Base-by-base conservation (phyloP, 92 coral and sea anemone genomes). In the Phymanthus crucifer region DNA sequence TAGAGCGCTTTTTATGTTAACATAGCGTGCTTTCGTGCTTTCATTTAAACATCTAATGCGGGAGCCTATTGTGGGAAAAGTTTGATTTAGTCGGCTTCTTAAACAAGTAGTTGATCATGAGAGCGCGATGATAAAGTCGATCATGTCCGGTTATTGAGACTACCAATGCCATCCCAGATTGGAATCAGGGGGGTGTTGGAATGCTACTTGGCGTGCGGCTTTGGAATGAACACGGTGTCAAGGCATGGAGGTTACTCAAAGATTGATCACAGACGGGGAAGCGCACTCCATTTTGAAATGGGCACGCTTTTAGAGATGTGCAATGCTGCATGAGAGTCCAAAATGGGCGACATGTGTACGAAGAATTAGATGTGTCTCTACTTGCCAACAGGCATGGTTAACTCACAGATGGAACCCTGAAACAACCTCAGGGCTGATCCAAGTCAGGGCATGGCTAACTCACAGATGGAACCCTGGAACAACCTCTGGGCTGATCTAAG, bases 161-260 rank as follows among this genome's bases (percentile, higher is more conserved):
- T 48, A 16, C 4, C 27, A 54, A n/a, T n/a, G 36, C 4, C 35
- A 61, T 61, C 29, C 32, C 40, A 69, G 43, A 57, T 45, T 54
- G 52, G 19, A 54, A 32, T 38, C 80, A 76, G 80, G 80, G 80
- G 80, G 67, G 29, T 61, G 13, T 11, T n/a, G n/a, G n/a, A n/a
- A 54, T 52, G 19, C 35, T 61, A 27, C 19, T 29, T 24, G 2
- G 10, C n/a, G 34, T 12, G 16, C 29, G 34, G 7, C 31, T 38
- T 38, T 21, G n/a, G 23, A 50, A 50, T 12, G 6, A 54, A 54
- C 64, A 19, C 6, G 19, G 12, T 19, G 27, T 19, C 27, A 54
- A 9, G 27, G 14, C 48, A 43, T 43, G 10, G n/a, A 54, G 57
- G 57, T 50, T 50, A 10, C 5, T 38, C 10, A 38, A 38, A 38